Evolutionary conservation across 2,888 invertebrate species (phyloP).

Genomic region (Eupelmus urozonus): DNA sequence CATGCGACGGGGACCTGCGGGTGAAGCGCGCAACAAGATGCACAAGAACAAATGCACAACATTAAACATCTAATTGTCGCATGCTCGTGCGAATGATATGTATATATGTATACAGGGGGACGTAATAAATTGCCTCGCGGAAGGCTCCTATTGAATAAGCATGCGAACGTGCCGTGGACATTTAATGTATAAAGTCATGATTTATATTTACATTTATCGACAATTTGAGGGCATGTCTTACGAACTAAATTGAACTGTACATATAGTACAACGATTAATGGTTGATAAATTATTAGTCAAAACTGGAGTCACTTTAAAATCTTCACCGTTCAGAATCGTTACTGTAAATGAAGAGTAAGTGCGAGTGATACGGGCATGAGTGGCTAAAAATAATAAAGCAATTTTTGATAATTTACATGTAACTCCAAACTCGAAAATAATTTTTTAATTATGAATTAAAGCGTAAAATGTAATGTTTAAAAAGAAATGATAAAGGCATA

Average conservation of each 20-base stretch:
- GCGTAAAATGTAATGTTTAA: background rate
- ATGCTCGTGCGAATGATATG: constrained; percentile 59
- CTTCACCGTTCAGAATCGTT: background rate
- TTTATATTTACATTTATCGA: background rate
- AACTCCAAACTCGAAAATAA: no score
- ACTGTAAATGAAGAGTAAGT: no score
- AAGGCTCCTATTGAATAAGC: background rate
- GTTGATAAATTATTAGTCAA: background rate
- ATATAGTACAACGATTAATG: background rate
- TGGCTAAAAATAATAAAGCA: background rate
- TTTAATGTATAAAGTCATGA: background rate
- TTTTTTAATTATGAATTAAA: constrained; percentile 3
- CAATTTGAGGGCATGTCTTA: background rate
- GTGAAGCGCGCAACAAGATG: constrained; percentile 71
- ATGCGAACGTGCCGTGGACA: constrained; percentile 33
- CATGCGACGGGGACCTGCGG: constrained; percentile 87
- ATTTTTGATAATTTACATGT: no score
- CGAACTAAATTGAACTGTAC: background rate
- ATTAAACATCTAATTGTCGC: constrained; percentile 60
- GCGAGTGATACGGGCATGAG: no score
- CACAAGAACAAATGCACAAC: constrained; percentile 63
- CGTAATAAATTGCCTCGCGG: no score
- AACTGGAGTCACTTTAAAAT: background rate
- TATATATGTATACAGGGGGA: constrained; percentile 8
- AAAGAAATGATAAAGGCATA: constrained; percentile 8